These are phyloP conservation scores for Laticauda laticaudata DNA, from an alignment of 2,113 vertebrate species.

Conservation along the genomic window DNA sequence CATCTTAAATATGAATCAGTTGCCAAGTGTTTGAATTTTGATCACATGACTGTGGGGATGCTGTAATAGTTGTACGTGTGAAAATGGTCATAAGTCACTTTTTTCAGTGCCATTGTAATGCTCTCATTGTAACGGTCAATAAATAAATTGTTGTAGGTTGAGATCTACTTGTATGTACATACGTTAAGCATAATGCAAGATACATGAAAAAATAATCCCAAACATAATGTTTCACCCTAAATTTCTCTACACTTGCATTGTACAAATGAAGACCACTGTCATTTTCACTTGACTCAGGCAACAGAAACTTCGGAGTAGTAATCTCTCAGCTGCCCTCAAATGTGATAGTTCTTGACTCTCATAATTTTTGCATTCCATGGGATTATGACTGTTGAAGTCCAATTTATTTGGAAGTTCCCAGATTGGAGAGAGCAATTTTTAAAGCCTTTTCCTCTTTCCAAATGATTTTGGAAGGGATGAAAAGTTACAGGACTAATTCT, in stretches of 20 bases:
- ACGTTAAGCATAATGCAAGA: neutral
- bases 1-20: too few species aligned
- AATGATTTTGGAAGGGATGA: neutral
- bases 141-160: too few species aligned
- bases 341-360: neutral
- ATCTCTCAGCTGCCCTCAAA: neutral
- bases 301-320: neutral
- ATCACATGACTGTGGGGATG: too few species aligned
- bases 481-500: neutral
- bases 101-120: too few species aligned
- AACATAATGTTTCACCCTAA: neutral
- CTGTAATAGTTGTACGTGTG: too few species aligned
- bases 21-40: too few species aligned
- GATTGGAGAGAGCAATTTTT: neutral
- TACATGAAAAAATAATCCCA: neutral
- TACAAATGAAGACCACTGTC: neutral
- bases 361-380: neutral
- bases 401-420: neutral
- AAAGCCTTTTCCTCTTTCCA: neutral
- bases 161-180: neutral
- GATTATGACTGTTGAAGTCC: neutral
- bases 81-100: too few species aligned
- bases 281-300: neutral
- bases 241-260: neutral
- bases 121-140: too few species aligned